Base-by-base conservation (phyloP, 2,113 vertebrate species). In the Salvelinus alpinus region DNA sequence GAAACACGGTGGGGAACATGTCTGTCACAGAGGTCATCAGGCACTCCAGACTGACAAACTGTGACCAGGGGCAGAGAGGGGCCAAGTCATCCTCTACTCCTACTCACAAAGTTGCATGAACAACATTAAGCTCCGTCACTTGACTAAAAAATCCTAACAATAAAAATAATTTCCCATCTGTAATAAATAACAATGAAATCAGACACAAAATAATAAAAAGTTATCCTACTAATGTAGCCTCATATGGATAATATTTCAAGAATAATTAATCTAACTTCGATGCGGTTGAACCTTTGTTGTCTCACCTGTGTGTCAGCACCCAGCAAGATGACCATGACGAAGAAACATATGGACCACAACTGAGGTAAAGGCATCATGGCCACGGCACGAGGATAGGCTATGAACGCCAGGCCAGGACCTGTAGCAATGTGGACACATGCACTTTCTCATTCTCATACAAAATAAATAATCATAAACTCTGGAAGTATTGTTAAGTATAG, bases 41-140 rank as follows among this genome's bases (percentile, higher is more conserved):
- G 85, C 95, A 96, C 89, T 98, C 96, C 80, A 98, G 87, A 72
- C 95, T 96, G 80, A 98, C 95, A 4, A 98, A 98, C 97, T 98
- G 85, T 38, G 48, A 60, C 18, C 72, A 76, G 66, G 78, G 16
- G 76, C n/a, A 75, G 2, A 18, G 62, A 44, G 38, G 38, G 38
- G 38, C 9, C 38, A 44, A 44, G 38, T 44, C 38, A 44, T 11
- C 8, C 38, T 38, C 38, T 38, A 38, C 8, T 8, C 38, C 9
- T 44, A 44, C 38, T 44, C 38, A 12, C 38, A 6, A 38, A 44
- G 38, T 44, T 9, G 38, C 38, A 44, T 44, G 38, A 44, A 22
- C 73, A 27, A 57, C 18, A 34, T 44, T n/a, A 64, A 6, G 59
- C 22, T 24, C 12, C 27, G 20, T 27, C 27, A n/a, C 20, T 12